Base-by-base conservation (phyloP, 2,888 invertebrate genomes). In the Drosophila robusta region DNA sequence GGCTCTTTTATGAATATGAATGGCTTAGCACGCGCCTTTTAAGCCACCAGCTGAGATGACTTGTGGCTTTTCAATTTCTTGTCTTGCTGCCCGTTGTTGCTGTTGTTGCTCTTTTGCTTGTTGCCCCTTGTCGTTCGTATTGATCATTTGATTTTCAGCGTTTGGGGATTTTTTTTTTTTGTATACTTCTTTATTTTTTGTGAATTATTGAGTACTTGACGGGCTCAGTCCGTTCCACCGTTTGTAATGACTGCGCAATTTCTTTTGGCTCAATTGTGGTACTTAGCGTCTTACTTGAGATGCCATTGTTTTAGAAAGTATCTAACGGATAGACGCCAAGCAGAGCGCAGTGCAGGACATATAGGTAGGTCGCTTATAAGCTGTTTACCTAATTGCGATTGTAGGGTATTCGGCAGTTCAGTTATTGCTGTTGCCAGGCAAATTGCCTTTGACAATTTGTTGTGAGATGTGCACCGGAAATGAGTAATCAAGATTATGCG, bases 31-130 rank as follows among this genome's bases (percentile, higher is more conserved):
- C 86, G 86, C 86, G 86, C 89, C 86, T 88, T 87, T 85, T 83
- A 89, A 89, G 85, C 87, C 89, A 89, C 86, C 86, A 87, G 89
- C 86, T 89, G 86, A 88, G 89, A 87, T 89, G 89, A 87, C 89
- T 87, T 89, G 88, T 81, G 84, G 79, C 78, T 88, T 85, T 85
- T 88, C 87, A 85, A 80, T 83, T 83, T 88, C 80, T 86, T 75
- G 75, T 57, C 60, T 56, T 65, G 79, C 67, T 84, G 72, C 64
- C 65, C 51, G 47, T 64, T 57, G 39, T 64, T 52, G 45, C 22
- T 12, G 11, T 26, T 52, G 42, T 32, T 66, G 70, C 70, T 76
- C 68, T 78, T 64, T 80, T 67, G 63, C 80, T 80, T 83, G 81
- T 79, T 71, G 64, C 68, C 57, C 49, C 64, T 69, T 74, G 71